phyloP scores from a whole-genome alignment of 2,888 invertebrate genomes.

The Sphecodes monilicornis region DNA sequence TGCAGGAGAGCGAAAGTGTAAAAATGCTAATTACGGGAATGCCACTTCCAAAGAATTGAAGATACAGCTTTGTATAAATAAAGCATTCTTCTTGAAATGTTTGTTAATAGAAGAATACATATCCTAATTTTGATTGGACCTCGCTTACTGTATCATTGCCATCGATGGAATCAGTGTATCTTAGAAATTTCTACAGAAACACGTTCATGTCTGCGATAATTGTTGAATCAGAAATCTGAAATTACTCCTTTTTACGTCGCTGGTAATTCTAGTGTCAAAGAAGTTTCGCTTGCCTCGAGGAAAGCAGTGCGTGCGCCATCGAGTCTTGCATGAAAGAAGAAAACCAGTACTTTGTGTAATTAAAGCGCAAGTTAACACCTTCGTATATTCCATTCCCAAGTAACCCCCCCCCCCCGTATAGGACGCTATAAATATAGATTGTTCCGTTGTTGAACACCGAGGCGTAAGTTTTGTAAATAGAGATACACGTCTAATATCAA shows the following conservation, averaged over 20 bases:
- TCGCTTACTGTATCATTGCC: not conserved
- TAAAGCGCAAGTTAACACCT: conserved; percentile 35
- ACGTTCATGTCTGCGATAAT: not conserved
- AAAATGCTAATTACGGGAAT: not conserved
- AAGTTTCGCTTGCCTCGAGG: conserved; percentile 18
- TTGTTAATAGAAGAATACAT: not conserved
- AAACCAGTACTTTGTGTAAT: conserved; percentile 30
- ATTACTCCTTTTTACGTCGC: not conserved
- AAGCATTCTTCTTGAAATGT: not conserved
- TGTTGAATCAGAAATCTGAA: not conserved
- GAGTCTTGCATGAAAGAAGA: conserved; percentile 18
- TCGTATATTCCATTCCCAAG: conserved; percentile 54
- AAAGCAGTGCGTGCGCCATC: not conserved
- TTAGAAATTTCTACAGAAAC: not conserved
- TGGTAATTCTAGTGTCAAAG: not conserved
- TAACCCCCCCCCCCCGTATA: conserved; percentile 40
- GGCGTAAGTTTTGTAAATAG: conserved; percentile 80
- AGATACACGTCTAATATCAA: conserved; percentile 76
- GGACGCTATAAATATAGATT: conserved; percentile 62
- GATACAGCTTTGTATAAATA: not conserved
- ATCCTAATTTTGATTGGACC: not conserved
- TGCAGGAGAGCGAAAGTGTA: not conserved
- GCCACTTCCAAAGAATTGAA: not conserved
- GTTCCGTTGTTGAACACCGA: conserved; percentile 70
- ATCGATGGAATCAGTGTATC: not conserved